Percentiles rank a stretch among this genome's conserved stretches.
These are phyloP conservation scores for Drosophila melanosoma DNA, from an alignment of 2,888 invertebrate genomes.

Conservation along the genomic window DNA sequence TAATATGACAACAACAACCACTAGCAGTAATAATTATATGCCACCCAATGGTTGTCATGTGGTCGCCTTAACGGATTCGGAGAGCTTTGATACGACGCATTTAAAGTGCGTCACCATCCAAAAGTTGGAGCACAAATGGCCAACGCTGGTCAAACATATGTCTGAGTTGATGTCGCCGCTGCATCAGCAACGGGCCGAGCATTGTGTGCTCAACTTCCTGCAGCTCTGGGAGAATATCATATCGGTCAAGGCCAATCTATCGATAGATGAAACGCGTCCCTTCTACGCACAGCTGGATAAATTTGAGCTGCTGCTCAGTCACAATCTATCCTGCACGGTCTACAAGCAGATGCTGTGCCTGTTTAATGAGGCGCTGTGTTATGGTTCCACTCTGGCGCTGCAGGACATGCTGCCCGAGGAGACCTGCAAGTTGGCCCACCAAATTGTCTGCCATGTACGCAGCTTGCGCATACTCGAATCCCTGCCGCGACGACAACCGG, in stretches of 20 bases:
- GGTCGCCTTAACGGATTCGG: conserved; percentile 89
- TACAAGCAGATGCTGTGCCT: conserved; percentile 94
- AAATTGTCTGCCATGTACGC: conserved; percentile 94
- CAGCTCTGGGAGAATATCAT: conserved; percentile 95
- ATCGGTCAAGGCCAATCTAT: conserved; percentile 95
- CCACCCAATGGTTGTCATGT: conserved; percentile 80
- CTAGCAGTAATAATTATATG: conserved; percentile 40
- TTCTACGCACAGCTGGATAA: conserved; percentile 94
- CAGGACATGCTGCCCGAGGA: conserved; percentile 95
- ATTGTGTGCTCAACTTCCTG: conserved; percentile 92
- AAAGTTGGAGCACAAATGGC: conserved; percentile 94
- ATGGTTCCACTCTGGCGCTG: conserved; percentile 94
- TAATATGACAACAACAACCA: conserved; percentile 7
- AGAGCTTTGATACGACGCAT: conserved; percentile 93
- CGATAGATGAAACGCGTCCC: conserved; percentile 94
- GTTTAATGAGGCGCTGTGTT: conserved; percentile 95
- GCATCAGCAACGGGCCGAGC: conserved; percentile 86
- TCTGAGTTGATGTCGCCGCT: conserved; percentile 76
- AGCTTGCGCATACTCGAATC: conserved; percentile 89
- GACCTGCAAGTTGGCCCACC: conserved; percentile 93
- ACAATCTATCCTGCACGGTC: conserved; percentile 91
- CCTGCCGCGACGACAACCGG: conserved; percentile 83
- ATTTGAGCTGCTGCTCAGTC: conserved; percentile 90
- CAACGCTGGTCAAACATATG: conserved; percentile 90
- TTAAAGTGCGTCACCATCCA: conserved; percentile 94